These are phyloP conservation scores for Pantherophis alleghaniensis DNA, from an alignment of 2,797 vertebrate species.

Conservation along the genomic window DNA sequence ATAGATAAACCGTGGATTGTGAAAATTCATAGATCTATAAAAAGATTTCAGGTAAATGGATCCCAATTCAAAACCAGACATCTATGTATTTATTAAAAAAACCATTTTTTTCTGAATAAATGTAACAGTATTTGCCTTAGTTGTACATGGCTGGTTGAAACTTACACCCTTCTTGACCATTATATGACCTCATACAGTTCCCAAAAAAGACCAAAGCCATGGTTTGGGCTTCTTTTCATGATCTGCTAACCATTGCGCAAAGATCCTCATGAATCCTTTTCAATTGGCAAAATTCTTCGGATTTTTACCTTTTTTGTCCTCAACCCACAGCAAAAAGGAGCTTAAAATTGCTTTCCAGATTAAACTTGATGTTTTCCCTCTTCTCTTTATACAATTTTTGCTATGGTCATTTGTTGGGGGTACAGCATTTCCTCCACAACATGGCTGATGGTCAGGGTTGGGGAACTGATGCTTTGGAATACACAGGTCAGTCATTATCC, in stretches of 20 bases:
- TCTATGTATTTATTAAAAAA: neutral
- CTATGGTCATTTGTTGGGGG: neutral
- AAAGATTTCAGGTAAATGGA: neutral
- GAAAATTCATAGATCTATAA: neutral
- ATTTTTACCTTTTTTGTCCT: neutral
- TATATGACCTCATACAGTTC: neutral
- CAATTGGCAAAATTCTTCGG: neutral
- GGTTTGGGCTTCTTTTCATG: neutral
- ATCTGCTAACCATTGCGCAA: neutral
- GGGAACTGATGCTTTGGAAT: neutral
- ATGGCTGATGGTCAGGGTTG: neutral
- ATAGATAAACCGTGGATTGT: neutral
- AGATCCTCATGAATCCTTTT: neutral
- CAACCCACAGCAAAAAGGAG: neutral
- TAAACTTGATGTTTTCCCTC: neutral
- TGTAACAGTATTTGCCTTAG: neutral
- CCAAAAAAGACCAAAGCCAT: neutral
- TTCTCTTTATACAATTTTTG: neutral
- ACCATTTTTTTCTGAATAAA: neutral
- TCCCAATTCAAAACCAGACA: neutral
- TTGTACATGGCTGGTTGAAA: neutral
- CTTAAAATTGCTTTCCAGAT: neutral
- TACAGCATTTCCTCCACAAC: neutral
- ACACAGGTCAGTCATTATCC: neutral
- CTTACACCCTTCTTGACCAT: neutral